Base-by-base conservation (phyloP, 2,113 vertebrate species). In the Xiphophorus couchianus region DNA sequence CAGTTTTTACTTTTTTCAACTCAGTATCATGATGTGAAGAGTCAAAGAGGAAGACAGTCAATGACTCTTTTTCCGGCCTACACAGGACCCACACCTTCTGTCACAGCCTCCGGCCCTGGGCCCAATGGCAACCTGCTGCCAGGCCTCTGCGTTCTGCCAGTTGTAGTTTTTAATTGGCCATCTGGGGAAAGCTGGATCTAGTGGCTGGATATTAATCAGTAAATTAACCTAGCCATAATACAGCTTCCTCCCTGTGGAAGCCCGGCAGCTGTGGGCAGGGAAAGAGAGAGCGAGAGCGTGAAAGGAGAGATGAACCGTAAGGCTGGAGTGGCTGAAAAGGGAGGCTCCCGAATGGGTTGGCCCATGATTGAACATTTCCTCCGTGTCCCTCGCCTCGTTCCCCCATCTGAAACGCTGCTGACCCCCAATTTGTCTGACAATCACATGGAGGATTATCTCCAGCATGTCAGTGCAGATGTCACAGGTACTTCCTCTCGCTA, bases 131-230 rank as follows among this genome's bases (percentile, higher is more conserved):
- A 96, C 94, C 96, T 97, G 96, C 97, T 97, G 96, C 96, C 95
- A 91, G 96, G 96, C 95, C 96, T 95, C 94, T 77, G 93, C 92
- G 89, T 93, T 91, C 95, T 98, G 97, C 97, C 97, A 97, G 97
- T 99, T 98, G 98, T 98, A 97, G 96, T 97, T 98, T 99, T 99
- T 99, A 99, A 99, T 99, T 99, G 98, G 97, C 96, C 98, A 97
- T 99, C 97, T 98, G 97, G 97, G 98, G 97, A 98, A 98, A 98
- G 96, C 95, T 94, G 96, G 97, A 97, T 98, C 96, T 96, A 96
- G 97, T 96, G 97, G 96, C 97, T 98, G 94, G 98, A 98, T 97
- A 98, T 99, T 99, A 98, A 98, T 99, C 97, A 99, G 97, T 97
- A 98, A 98, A 99, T 98, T 98, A 99, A 98, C 97, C 97, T 96